Base-by-base conservation (phyloP, 2,113 vertebrate genomes). In the Sorex araneus region DNA sequence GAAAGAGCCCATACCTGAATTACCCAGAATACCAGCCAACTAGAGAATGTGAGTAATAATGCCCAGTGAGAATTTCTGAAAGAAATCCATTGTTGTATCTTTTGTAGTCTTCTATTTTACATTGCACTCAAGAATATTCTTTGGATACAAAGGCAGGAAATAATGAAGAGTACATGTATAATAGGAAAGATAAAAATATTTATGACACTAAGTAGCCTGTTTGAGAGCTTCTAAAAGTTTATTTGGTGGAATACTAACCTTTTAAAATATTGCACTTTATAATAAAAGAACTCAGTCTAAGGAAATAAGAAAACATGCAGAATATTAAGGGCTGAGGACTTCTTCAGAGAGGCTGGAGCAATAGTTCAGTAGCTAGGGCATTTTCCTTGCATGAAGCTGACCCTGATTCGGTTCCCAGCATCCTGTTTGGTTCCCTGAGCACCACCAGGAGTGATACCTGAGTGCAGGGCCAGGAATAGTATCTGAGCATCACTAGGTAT, bases 311-410 rank as follows among this genome's bases (percentile, higher is more conserved):
- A 28, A 28, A 66, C 4, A 9, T 66, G 21, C 27, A 28, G 28
- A 66, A 66, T 66, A 66, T 64, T 84, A 63, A 92, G 73, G 40
- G 9, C 28, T 78, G 79, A 84, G 86, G 94, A 90, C 67, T 81
- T 79, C 40, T 47, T 18, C n/a, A 54, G 34, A 70, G 87, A 73
- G 87, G 8, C 2, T 60, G 57, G 40, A 40, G 40, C 40, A 40
- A 4, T 40, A 40, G 40, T 40, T 40, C 40, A 40, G 40, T 7
- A 40, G 40, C 40, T 7, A 4, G 40, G 40, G 40, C 40, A 40
- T 40, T 40, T 40, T 40, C 40, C 40, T 7, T 40, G 40, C 40
- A 40, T 40, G 40, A 4, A 40, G 7, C 40, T 40, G 40, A 40
- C 40, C 40, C 40, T 40, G 40, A 7, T 40, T 40, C 7, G 40